Evolutionary conservation across 92 coral and sea anemone genomes (phyloP), one percentile per base, ranked within the genome.

Genomic region (Siderastrea siderea): DNA sequence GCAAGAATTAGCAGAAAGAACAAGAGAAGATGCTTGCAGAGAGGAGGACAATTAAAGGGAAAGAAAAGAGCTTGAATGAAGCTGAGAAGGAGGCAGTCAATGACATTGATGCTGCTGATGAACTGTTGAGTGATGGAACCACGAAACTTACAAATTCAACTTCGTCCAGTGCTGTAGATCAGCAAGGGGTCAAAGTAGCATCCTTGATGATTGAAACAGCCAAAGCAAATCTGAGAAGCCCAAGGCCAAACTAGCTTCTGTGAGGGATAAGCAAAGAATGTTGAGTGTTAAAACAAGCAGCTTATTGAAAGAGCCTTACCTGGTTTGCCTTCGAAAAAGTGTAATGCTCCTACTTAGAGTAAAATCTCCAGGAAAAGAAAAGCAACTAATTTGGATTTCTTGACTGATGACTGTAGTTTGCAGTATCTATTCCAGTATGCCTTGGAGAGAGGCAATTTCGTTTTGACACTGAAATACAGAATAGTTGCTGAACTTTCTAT

Each of bases 141-240:
- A 55, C 43, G 43, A 81, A 86, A 75, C 72, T 86, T 12, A 89
- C 82, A 73, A 16, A 50, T 78, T 78, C 85, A 79, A 55, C 80
- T 9, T 58, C 82, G n/a, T 74, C 88, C 26, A 77, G 81, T 63
- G 82, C 59, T 79, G 69, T 84, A 86, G 91, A 86, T 77, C 80
- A 91, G 75, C 88, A 91, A 86, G 90, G 78, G 74, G 88, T 86
- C 9, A 87, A 87, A 79, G 82, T 91, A 76, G 86, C 88, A 66
- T 86, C 73, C 68, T 69, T 91, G 71, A 81, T 67, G 84, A 91
- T 86, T 1, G 88, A 86, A 71, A 86, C 83, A 65, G 91, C 74
- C 4, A 86, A 80, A 78, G 43, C 80, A 61, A 80, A 75, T 77
- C 51, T 78, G 50, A 70, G 71, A 73, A 61, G 50, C 63, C 63